Conservation (phyloP, 2,888 invertebrate species). For the Malthinus flaveolus region DNA sequence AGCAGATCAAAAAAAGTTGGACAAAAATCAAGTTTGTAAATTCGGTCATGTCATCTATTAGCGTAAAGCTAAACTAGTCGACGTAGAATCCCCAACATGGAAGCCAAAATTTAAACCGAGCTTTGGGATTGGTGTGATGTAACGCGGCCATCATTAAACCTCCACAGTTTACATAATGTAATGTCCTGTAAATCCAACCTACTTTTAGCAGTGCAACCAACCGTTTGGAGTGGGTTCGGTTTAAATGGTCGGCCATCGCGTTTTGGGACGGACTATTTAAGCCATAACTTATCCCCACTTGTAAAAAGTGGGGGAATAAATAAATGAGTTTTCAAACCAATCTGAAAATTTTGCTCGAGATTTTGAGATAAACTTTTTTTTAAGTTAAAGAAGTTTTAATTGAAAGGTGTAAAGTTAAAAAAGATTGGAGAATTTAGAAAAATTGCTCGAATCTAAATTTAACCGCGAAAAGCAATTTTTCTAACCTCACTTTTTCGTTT, state of each 20-base stretch:
- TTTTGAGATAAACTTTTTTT: constrained; percentile 16
- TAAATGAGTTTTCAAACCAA: constrained; percentile 36
- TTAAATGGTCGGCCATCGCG: constrained; percentile 48
- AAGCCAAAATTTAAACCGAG: constrained; percentile 12
- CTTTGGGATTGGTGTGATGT: constrained; percentile 53
- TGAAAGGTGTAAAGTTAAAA: constrained; percentile 21
- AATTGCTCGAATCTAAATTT: no score
- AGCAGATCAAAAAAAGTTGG: constrained; percentile 1
- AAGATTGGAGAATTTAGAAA: no score
- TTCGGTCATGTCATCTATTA: constrained; percentile 43
- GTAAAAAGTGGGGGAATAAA: constrained; percentile 19
- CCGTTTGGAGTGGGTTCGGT: constrained; percentile 29
- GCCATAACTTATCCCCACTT: constrained; percentile 34
- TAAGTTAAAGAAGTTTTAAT: constrained; percentile 41
- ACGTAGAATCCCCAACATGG: constrained; percentile 25
- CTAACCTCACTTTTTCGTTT: no score
- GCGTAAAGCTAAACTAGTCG: constrained; percentile 31
- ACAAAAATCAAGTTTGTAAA: constrained; percentile 11
- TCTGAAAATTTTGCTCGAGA: constrained; percentile 7
- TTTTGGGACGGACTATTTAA: constrained; percentile 47
- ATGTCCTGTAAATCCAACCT: constrained; percentile 44
- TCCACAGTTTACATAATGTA: constrained; percentile 50
- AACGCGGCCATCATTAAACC: constrained; percentile 58
- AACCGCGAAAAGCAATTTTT: no score
- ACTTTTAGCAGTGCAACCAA: constrained; percentile 46